phyloP scores from a whole-genome alignment of 2,797 vertebrate genomes.

The Gephyroberyx darwinii region DNA sequence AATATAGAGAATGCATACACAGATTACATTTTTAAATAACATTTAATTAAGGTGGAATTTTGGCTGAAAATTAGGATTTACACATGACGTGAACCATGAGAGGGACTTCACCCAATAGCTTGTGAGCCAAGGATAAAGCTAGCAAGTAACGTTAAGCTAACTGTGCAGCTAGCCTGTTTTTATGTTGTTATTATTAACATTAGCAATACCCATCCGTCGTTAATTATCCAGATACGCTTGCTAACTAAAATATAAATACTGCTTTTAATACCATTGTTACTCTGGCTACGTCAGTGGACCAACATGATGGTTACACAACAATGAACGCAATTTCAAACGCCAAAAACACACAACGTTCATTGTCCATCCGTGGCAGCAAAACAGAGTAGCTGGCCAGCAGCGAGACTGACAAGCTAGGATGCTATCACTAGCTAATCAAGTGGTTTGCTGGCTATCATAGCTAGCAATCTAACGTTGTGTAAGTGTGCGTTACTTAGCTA shows the following conservation, averaged over 20 bases:
- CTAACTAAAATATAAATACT: neutral
- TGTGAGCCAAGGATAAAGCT: slow-evolving; percentile 28
- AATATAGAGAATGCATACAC: too few relatives aligned
- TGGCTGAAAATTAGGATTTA: neutral
- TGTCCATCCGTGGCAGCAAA: neutral
- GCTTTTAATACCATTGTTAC: neutral
- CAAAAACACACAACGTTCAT: slow-evolving; percentile 10
- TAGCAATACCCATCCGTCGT: neutral
- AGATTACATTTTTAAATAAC: too few relatives aligned
- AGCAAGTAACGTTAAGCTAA: slow-evolving; percentile 42
- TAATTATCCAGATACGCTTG: neutral
- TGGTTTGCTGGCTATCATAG: neutral
- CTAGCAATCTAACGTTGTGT: slow-evolving; percentile 43
- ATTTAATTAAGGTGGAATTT: too few relatives aligned
- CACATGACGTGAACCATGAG: neutral
- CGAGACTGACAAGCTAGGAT: neutral
- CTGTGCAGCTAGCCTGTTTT: neutral
- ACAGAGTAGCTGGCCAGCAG: neutral
- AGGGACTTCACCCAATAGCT: neutral
- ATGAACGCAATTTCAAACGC: slow-evolving; percentile 50
- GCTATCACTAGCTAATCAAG: neutral
- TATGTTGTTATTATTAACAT: neutral
- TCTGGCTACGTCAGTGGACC: slow-evolving; percentile 11
- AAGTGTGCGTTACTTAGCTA: slow-evolving; percentile 63
- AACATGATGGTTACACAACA: slow-evolving; percentile 57